Base-by-base conservation (phyloP, 2,797 vertebrate species). In the Epinephelus malabaricus region DNA sequence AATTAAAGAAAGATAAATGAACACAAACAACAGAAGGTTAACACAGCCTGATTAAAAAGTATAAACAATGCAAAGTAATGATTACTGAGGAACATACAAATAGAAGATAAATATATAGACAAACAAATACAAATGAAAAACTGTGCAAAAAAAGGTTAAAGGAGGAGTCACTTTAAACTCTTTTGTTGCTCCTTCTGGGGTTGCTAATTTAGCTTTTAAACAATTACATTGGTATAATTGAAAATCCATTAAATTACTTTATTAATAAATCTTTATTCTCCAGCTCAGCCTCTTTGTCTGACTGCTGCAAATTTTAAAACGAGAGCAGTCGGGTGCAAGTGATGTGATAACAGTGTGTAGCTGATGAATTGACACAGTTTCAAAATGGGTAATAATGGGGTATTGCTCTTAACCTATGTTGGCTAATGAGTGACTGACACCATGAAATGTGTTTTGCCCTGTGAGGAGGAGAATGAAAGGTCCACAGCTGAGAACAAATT, bases 401-500 rank as follows among this genome's bases (percentile, higher is more conserved):
- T 59, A 18, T 66, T 18, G 27, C 10, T 47, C 14, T 38, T 18
- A 34, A 4, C 19, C 21, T 30, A 0, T 34, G 25, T 60, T 4
- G 0, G 0, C 2, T 43, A 14, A 51, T 19, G 51, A 69, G 23
- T 65, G 34, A 30, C 15, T 46, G 30, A n/a, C 5, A n/a, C 51
- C 7, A 38, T 64, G 9, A 47, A 34, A 72, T 13, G 1, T 61
- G 59, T 30, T 47, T 5, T 75, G 53, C 15, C 43, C 15, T 47
- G 15, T 15, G 15, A 30, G 1, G 13, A 69, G 45, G 19, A 61
- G 19, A 49, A 21, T n/a, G 5, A 69, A 46, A 53, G 2, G 6
- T 23, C 40, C 47, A 65, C 8, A 63, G 38, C 15, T 64, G 15
- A 45, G 17, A 71, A 61, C 3, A 66, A 61, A 71, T 61, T 46